These are phyloP conservation scores for Hemaris fuciformis DNA, from an alignment of 2,888 invertebrate species.

Conservation along the genomic window DNA sequence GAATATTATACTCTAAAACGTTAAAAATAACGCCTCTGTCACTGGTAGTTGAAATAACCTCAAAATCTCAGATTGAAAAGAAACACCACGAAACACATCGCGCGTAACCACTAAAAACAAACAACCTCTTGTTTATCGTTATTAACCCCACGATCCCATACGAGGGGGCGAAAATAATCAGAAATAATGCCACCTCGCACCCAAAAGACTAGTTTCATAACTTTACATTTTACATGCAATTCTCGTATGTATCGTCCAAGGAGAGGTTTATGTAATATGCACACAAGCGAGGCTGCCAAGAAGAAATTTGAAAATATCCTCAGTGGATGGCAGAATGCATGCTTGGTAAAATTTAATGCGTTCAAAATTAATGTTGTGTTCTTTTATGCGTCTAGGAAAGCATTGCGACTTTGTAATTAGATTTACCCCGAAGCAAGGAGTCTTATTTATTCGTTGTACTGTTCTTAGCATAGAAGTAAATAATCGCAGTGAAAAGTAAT, in stretches of 20 bases:
- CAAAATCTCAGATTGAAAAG: too few species aligned
- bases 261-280: constrained; percentile 8
- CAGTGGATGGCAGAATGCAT: constrained; percentile 26
- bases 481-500: too few species aligned
- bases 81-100: too few species aligned
- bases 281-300: background rate
- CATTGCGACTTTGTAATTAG: background rate
- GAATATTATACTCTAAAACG: too few species aligned
- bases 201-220: constrained; percentile 32
- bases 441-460: too few species aligned
- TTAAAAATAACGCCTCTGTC: too few species aligned
- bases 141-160: background rate
- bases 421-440: background rate
- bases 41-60: too few species aligned
- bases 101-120: background rate
- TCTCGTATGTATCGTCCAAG: constrained; percentile 4
- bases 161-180: background rate
- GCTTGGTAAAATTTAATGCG: constrained; percentile 40
- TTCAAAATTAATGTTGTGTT: constrained; percentile 31
- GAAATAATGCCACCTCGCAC: constrained; percentile 4
- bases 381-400: constrained; percentile 21
- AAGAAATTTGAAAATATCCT: constrained; percentile 15
- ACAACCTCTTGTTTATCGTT: background rate
- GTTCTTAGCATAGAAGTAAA: too few species aligned
- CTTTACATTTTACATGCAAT: constrained; percentile 27